Evolutionary conservation across 2,888 invertebrate genomes (phyloP).

Genomic region (Octonoba sinensis): DNA sequence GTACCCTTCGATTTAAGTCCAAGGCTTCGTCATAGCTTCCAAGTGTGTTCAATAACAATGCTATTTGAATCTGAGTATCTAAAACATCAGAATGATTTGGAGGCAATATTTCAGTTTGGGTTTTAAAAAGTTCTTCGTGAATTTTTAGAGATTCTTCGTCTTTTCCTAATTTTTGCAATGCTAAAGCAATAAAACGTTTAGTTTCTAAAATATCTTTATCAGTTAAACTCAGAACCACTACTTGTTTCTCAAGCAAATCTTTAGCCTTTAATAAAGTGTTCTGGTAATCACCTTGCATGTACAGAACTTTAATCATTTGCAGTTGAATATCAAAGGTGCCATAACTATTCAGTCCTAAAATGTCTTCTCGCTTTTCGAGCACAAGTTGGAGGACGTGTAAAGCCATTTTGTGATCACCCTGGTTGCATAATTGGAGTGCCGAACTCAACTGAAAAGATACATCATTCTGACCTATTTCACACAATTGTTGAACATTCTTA

Average conservation of each 20-base stretch:
- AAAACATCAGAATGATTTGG: conserved; percentile 11
- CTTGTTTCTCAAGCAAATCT: background rate
- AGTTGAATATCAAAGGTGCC: background rate
- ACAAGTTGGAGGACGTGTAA: conserved; percentile 3
- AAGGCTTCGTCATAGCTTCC: conserved; percentile 3
- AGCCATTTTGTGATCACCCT: background rate
- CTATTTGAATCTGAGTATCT: background rate
- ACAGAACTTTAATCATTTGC: background rate
- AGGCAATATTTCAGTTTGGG: background rate
- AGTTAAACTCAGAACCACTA: background rate
- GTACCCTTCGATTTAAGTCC: background rate
- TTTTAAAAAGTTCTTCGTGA: background rate
- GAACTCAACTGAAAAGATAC: background rate
- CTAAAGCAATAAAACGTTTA: background rate
- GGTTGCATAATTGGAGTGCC: background rate
- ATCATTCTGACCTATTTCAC: conserved; percentile 11
- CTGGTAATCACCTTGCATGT: background rate
- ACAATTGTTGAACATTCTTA: background rate
- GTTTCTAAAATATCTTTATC: background rate
- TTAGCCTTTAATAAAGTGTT: background rate
- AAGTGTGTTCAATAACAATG: background rate
- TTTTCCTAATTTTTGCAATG: background rate
- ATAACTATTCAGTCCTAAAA: conserved; percentile 9
- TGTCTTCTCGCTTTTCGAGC: background rate
- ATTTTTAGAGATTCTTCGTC: background rate